Evolutionary conservation across 2,888 invertebrate genomes (phyloP).

Genomic region (Lasioglossum oenotherae): DNA sequence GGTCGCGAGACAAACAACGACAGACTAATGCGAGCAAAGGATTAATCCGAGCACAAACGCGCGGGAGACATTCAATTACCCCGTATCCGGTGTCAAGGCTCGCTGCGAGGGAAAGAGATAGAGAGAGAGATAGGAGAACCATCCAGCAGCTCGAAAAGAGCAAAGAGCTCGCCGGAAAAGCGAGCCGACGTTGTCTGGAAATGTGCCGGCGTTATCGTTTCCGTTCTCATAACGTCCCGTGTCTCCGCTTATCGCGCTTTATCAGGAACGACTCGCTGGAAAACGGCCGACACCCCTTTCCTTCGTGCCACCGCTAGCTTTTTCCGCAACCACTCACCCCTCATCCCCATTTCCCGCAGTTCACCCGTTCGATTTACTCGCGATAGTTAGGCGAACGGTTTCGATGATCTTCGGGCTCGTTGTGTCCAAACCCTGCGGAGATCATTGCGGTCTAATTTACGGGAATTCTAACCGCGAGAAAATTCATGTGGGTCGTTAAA

Average conservation of each 20-base stretch:
- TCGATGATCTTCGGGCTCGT: not conserved
- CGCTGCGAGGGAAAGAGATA: not conserved
- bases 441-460: not conserved
- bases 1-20: not conserved
- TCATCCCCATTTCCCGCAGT: not conserved
- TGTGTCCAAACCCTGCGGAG: not conserved
- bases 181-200: constrained; percentile 53
- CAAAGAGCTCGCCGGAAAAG: constrained; percentile 43
- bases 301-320: not conserved
- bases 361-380: not conserved
- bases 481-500: not conserved
- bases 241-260: constrained; percentile 61
- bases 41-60: constrained; percentile 50
- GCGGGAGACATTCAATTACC: constrained; percentile 58
- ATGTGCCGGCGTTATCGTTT: constrained; percentile 64
- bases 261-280: constrained; percentile 61
- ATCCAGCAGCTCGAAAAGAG: constrained; percentile 52
- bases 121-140: constrained; percentile 7
- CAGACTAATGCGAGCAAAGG: constrained; percentile 30
- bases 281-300: constrained; percentile 40
- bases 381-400: not conserved
- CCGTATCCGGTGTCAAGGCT: constrained; percentile 33
- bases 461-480: not conserved
- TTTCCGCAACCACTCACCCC: not conserved
- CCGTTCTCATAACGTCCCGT: constrained; percentile 55